Base-by-base conservation (phyloP, 2,797 vertebrate species). In the Pogonophryne albipinna region DNA sequence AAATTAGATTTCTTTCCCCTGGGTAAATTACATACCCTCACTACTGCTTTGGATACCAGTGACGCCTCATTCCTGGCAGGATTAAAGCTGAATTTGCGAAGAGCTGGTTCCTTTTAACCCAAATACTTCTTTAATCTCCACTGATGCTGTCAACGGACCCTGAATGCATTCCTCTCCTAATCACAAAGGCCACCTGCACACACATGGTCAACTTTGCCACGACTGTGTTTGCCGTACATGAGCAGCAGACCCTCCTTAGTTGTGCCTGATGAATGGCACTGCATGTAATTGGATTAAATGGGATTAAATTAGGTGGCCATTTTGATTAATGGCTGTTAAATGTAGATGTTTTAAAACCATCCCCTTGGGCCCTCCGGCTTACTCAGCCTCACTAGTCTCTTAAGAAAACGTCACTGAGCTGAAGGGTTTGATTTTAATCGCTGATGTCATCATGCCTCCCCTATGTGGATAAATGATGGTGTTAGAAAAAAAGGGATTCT, bases 251-350 rank as follows among this genome's bases (percentile, higher is more conserved):
- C 67, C 55, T 72, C 46, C 66, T 66, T 14, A 47, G 65, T 66
- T 23, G 55, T 41, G 53, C 8, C 71, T 67, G 69, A 38, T 82
- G 88, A 89, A 75, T 84, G 85, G 82, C 86, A 76, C 69, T 1
- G 50, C 61, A 13, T 87, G 74, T 88, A 85, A 92, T 89, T 85
- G 79, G 80, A 92, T 93, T 83, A 89, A 91, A 85, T 78, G 31
- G 77, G 85, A 89, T 93, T 91, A 85, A 86, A 92, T 90, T 82
- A 88, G 67, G 66, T 52, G 78, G 72, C 67, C 76, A 64, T 88
- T 85, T 87, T 74, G 72, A 89, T 90, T 59, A 20, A 13, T 47
- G 55, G 69, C 83, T 81, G 81, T 89, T 85, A 82, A 82, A 27
- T 87, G 76, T 78, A 66, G 76, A 89, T 81, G 82, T 88, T 91